These are phyloP conservation scores for Eupithecia dodoneata DNA, from an alignment of 2,888 invertebrate species.

Conservation along the genomic window DNA sequence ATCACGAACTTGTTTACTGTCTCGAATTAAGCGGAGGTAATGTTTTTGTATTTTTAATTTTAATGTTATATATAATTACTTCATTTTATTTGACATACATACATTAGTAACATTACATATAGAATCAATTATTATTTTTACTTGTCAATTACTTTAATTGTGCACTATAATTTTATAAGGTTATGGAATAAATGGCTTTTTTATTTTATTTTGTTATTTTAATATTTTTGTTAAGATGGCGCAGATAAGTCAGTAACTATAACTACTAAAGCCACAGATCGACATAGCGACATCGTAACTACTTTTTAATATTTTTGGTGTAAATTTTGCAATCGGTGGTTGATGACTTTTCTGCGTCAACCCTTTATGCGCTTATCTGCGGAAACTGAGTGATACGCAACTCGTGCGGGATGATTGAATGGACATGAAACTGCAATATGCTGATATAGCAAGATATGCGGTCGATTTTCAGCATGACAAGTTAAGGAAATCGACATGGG, in stretches of 20 bases:
- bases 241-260: not conserved
- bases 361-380: not conserved
- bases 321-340: not conserved
- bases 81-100: no score
- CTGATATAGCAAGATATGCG: slow-evolving; percentile 5
- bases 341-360: not conserved
- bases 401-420: slow-evolving; percentile 7
- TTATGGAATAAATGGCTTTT: no score
- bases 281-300: not conserved
- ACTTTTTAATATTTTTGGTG: not conserved
- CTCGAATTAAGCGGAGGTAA: slow-evolving; percentile 68
- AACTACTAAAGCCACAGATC: not conserved
- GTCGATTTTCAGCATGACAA: slow-evolving; percentile 15
- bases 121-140: no score
- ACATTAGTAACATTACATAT: no score
- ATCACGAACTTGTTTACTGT: slow-evolving; percentile 61
- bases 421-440: slow-evolving; percentile 27
- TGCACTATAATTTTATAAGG: no score
- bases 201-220: slow-evolving; percentile 44
- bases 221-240: slow-evolving; percentile 7
- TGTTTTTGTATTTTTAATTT: not conserved
- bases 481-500: not conserved
- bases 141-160: no score
- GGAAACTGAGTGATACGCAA: not conserved
- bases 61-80: no score